These are phyloP conservation scores for Eristalis pertinax DNA, from an alignment of 2,888 invertebrate species.

Conservation along the genomic window DNA sequence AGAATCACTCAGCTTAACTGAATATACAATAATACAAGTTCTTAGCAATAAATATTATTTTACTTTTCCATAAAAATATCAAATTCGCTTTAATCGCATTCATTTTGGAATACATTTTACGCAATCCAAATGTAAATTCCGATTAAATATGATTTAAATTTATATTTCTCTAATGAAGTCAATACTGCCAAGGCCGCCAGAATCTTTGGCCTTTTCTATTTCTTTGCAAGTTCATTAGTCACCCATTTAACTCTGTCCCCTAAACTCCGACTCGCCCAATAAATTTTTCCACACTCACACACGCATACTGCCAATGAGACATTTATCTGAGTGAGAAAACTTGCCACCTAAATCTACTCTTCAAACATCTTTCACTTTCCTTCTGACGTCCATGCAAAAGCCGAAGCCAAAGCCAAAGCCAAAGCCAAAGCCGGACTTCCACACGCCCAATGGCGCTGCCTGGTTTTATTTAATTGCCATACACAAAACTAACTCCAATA, in stretches of 20 bases:
- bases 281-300: not conserved
- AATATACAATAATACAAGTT: no score
- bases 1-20: no score
- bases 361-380: constrained; percentile 4
- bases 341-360: not conserved
- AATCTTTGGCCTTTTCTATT: not conserved
- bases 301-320: not conserved
- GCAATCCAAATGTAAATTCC: not conserved
- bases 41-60: no score
- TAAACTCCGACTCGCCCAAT: not conserved
- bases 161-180: not conserved
- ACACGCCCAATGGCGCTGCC: not conserved
- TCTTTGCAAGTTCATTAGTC: not conserved
- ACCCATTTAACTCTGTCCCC: not conserved
- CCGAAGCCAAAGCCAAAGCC: not conserved
- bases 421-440: not conserved
- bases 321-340: not conserved
- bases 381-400: not conserved
- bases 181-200: not conserved
- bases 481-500: not conserved
- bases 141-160: not conserved
- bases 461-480: constrained; percentile 3
- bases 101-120: not conserved
- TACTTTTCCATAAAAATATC: not conserved
- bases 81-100: not conserved